Evolutionary conservation across 2,113 vertebrate genomes (phyloP).

Genomic region (Mionectes macconnelli): DNA sequence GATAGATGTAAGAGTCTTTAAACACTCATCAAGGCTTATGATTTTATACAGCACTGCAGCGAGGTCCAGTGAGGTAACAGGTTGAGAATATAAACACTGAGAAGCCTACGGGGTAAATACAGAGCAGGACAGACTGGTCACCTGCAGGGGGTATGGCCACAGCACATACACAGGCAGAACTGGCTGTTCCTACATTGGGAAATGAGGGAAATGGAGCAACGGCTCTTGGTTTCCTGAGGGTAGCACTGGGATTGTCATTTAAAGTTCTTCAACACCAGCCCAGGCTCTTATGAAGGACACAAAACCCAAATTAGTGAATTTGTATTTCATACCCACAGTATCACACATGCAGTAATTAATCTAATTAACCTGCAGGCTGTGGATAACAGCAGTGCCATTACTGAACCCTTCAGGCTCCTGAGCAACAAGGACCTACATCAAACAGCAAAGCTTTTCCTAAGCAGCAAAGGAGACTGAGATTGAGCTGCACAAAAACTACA

Average conservation of each 20-base stretch:
- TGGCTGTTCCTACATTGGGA: not conserved
- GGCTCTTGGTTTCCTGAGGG: not conserved
- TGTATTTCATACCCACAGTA: not conserved
- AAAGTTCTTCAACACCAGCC: not conserved
- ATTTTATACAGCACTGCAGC: not conserved
- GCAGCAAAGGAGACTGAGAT: not conserved
- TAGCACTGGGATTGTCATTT: not conserved
- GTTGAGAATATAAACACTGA: not conserved
- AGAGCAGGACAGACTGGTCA: not conserved
- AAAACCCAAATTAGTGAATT: not conserved
- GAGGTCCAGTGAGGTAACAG: not conserved
- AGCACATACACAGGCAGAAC: not conserved
- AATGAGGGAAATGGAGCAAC: not conserved
- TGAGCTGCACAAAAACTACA: not conserved
- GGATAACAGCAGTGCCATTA: not conserved
- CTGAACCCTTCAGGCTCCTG: not conserved
- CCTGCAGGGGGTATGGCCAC: not conserved
- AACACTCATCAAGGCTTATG: not conserved
- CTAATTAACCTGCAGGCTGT: not conserved
- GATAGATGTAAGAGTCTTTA: fast-evolving
- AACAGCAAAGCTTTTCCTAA: not conserved
- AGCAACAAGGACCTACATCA: not conserved
- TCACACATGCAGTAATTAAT: not conserved
- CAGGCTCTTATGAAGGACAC: not conserved
- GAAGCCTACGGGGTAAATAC: not conserved